Conservation (phyloP, 2,113 vertebrate species). For the Lycaon pictus region DNA sequence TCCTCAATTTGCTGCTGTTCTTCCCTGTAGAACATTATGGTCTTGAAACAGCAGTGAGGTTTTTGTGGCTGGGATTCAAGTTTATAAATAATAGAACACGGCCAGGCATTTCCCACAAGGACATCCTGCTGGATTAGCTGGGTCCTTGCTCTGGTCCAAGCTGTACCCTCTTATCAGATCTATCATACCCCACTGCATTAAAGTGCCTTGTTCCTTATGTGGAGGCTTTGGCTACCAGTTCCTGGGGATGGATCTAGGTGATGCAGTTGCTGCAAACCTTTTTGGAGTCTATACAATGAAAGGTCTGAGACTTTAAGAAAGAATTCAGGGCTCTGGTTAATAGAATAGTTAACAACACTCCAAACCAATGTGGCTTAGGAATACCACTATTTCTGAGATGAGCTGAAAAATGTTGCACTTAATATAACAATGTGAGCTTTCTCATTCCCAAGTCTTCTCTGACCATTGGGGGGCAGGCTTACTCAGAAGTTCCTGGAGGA, state of each 20-base stretch:
- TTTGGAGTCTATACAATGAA: constrained; percentile 24
- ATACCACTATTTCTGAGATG: constrained; percentile 3
- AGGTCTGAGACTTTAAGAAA: constrained; percentile 34
- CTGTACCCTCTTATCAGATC: neutral
- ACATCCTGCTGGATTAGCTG: neutral
- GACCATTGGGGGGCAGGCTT: constrained; percentile 70
- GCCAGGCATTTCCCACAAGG: constrained; percentile 5
- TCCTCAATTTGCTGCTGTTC: constrained; percentile 28
- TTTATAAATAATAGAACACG: constrained; percentile 21
- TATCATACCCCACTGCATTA: neutral
- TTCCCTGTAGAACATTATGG: neutral
- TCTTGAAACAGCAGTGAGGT: neutral
- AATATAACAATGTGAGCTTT: neutral
- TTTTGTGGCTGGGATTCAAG: neutral
- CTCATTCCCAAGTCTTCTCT: neutral
- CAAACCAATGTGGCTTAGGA: neutral
- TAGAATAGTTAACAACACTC: neutral
- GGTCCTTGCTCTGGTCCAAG: neutral
- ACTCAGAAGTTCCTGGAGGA: constrained; percentile 59
- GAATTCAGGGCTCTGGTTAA: constrained; percentile 35
- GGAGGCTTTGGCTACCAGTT: neutral
- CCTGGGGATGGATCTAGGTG: neutral
- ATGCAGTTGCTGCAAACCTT: neutral
- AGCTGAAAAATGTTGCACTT: neutral
- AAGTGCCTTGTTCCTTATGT: neutral